Conservation (phyloP, 2,888 invertebrate genomes). For the Temnothorax unifasciatus region DNA sequence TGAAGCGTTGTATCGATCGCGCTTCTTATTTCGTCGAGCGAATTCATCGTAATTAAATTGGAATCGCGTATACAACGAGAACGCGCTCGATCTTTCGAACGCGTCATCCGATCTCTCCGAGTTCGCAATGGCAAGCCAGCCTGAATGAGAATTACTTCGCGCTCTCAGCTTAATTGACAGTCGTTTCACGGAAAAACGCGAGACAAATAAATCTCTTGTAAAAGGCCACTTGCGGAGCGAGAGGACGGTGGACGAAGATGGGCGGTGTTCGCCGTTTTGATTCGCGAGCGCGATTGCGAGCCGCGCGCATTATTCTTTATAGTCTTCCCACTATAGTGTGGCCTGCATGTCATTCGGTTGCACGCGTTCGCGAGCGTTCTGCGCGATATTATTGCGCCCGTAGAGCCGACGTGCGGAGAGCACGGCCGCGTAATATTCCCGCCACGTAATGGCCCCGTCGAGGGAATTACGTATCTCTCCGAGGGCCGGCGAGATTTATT, state of each 20-base stretch:
- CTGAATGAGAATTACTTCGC: conserved; percentile 21
- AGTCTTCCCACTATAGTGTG: conserved; percentile 34
- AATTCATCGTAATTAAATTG: not conserved
- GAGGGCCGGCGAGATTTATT: conserved; percentile 73
- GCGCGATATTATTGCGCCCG: conserved; percentile 48
- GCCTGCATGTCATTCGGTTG: conserved; percentile 41
- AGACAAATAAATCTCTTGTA: conserved; percentile 37
- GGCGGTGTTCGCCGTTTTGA: conserved; percentile 40
- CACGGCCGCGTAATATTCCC: conserved; percentile 35
- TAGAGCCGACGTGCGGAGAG: conserved; percentile 29
- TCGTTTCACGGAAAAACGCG: conserved; percentile 31
- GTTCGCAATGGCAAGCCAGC: not conserved
- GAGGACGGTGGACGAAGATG: not conserved
- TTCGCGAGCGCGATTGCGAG: conserved; percentile 39
- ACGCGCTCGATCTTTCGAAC: not conserved
- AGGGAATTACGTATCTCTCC: conserved; percentile 63
- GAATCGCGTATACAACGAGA: conserved; percentile 1
- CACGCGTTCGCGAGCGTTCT: conserved; percentile 10
- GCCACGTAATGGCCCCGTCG: conserved; percentile 34
- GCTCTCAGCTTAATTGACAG: conserved; percentile 16
- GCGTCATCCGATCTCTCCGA: conserved; percentile 6
- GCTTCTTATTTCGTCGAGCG: conserved; percentile 11
- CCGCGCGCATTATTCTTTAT: conserved; percentile 53
- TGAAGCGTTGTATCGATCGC: not conserved
- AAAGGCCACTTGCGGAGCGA: conserved; percentile 4